A percentile compares a stretch with the other conserved stretches of the same genome.
These are phyloP conservation scores for Strix uralensis DNA, from an alignment of 2,113 vertebrate species.

Conservation along the genomic window DNA sequence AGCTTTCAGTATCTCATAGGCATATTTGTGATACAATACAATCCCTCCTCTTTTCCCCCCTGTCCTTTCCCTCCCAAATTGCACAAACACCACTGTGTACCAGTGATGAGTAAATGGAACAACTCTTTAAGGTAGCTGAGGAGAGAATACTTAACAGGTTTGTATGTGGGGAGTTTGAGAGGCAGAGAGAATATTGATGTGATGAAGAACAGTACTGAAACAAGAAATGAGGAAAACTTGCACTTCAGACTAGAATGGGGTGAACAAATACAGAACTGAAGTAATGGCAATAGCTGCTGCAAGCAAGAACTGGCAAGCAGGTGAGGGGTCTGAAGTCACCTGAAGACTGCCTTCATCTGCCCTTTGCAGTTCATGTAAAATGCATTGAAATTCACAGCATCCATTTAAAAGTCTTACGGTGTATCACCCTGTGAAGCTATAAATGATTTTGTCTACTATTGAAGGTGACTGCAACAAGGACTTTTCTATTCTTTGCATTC, in stretches of 20 bases:
- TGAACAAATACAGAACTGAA: not conserved
- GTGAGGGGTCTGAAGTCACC: not conserved
- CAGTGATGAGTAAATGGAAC: not conserved
- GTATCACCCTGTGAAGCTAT: not conserved
- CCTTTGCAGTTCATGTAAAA: not conserved
- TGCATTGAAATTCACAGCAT: not conserved
- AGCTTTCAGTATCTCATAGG: not conserved
- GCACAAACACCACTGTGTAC: not conserved
- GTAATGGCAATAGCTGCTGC: not conserved
- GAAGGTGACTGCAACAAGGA: not conserved
- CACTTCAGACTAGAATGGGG: not conserved
- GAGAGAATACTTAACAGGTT: not conserved
- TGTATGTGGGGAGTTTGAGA: not conserved
- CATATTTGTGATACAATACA: not conserved
- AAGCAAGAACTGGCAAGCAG: not conserved
- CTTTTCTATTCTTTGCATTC: conserved; percentile 19
- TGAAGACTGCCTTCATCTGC: not conserved
- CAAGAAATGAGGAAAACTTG: not conserved
- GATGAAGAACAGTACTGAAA: not conserved
- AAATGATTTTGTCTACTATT: not conserved
- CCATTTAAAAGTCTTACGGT: not conserved
- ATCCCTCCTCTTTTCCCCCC: not conserved
- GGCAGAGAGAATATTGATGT: not conserved
- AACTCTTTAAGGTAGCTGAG: not conserved
- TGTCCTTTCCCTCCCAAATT: not conserved